These are phyloP conservation scores for Oopsacas minuta DNA, from an alignment of 37 sponge, comb jelly and placozoan genomes.

Conservation along the genomic window DNA sequence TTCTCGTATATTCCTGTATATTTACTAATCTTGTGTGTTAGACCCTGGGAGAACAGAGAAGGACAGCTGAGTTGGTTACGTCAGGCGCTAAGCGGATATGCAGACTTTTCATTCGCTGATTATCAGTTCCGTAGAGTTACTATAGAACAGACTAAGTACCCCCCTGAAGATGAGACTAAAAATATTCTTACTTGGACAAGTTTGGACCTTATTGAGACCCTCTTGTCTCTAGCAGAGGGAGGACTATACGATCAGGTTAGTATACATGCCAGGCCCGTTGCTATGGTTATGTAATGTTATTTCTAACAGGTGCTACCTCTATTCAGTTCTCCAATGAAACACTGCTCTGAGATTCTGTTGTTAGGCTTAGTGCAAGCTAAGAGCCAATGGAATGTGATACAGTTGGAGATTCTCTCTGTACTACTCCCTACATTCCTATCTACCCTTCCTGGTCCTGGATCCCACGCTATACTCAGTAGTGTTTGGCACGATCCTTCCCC, in stretches of 20 bases:
- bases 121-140: constrained; percentile 33
- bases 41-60: constrained; percentile 13
- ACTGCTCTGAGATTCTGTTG: constrained; percentile 87
- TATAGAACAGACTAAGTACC: constrained; percentile 37
- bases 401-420: constrained; percentile 57
- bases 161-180: constrained; percentile 30
- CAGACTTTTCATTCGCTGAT: constrained; percentile 74
- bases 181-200: constrained; percentile 34
- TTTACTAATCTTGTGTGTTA: too few species aligned
- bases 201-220: constrained; percentile 66
- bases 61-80: constrained; percentile 53
- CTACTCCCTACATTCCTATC: constrained; percentile 69
- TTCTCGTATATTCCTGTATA: too few species aligned
- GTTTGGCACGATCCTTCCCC: constrained; percentile 55
- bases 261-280: too few species aligned
- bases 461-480: constrained; percentile 53
- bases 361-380: constrained; percentile 62
- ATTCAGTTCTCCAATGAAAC: constrained; percentile 59
- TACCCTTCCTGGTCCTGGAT: constrained; percentile 73
- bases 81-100: constrained; percentile 54
- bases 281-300: neutral
- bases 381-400: constrained; percentile 50
- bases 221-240: constrained; percentile 70
- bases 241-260: constrained; percentile 55
- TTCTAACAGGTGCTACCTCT: constrained; percentile 37